phyloP scores from a whole-genome alignment of 2,888 invertebrate genomes.

The Oscheius sp. region DNA sequence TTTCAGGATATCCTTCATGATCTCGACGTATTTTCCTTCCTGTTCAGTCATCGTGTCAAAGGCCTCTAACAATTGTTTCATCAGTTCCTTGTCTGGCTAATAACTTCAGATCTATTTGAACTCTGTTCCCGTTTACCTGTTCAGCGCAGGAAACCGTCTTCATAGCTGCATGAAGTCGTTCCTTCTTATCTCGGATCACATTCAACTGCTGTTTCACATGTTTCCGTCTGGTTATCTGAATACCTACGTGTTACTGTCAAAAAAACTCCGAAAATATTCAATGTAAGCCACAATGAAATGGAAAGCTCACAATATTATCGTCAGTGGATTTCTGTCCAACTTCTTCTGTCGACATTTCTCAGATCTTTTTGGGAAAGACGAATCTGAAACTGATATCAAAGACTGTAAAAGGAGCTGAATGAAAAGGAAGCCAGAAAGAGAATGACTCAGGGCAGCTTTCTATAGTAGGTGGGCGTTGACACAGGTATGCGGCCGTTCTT shows the following conservation, averaged over 20 bases:
- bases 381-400: neutral
- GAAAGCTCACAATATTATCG: constrained; percentile 26
- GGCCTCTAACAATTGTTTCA: constrained; percentile 57
- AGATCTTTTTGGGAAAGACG: neutral
- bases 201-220: constrained; percentile 51
- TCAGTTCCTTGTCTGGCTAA: constrained; percentile 54
- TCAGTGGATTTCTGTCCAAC: constrained; percentile 2
- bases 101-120: neutral
- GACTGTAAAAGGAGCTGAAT: neutral
- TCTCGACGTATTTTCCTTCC: constrained; percentile 65
- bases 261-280: neutral
- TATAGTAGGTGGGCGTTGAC: constrained; percentile 19
- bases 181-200: constrained; percentile 53
- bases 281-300: no score
- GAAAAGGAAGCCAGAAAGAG: neutral
- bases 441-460: neutral
- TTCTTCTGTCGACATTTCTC: constrained; percentile 2
- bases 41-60: constrained; percentile 62
- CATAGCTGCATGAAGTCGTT: constrained; percentile 45
- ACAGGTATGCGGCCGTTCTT: constrained; percentile 31
- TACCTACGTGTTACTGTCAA: neutral
- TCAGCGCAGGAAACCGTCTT: constrained; percentile 43
- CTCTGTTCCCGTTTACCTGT: constrained; percentile 34
- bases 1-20: constrained; percentile 61
- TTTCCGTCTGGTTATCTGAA: constrained; percentile 52